Conservation (phyloP, 1,140 invertebrate species). For the Drosophila eugracilis region DNA sequence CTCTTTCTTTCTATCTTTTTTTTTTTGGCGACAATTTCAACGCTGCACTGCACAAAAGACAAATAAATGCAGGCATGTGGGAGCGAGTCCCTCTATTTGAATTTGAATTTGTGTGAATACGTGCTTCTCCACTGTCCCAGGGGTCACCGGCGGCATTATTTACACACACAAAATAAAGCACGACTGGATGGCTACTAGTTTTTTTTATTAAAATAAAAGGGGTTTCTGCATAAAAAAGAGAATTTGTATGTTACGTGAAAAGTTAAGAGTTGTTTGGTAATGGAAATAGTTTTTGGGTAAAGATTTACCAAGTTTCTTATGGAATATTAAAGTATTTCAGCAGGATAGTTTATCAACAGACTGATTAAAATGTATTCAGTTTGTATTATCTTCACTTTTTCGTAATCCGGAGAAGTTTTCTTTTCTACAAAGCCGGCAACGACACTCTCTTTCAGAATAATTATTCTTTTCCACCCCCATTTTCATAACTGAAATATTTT, state of each 20-base stretch:
- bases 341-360: too few species aligned
- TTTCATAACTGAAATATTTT: too few species aligned
- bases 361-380: too few species aligned
- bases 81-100: slow-evolving; percentile 12
- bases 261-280: neutral
- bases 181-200: neutral
- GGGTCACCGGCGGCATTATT: slow-evolving; percentile 9
- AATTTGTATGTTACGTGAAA: neutral
- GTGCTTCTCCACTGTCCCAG: slow-evolving; percentile 9
- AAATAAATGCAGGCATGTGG: slow-evolving; percentile 37
- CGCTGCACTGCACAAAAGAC: slow-evolving; percentile 28
- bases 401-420: too few species aligned
- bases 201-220: neutral
- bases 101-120: slow-evolving; percentile 12
- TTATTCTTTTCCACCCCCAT: too few species aligned
- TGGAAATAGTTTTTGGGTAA: too few species aligned
- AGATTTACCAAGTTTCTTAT: too few species aligned
- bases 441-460: too few species aligned
- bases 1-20: slow-evolving; percentile 21
- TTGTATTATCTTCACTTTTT: too few species aligned
- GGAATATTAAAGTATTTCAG: neutral
- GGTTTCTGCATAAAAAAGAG: neutral
- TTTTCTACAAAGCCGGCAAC: too few species aligned
- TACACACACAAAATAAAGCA: neutral
- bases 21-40: slow-evolving; percentile 1